phyloP scores from a whole-genome alignment of 2,888 invertebrate genomes.

The Chymomyza amoena region DNA sequence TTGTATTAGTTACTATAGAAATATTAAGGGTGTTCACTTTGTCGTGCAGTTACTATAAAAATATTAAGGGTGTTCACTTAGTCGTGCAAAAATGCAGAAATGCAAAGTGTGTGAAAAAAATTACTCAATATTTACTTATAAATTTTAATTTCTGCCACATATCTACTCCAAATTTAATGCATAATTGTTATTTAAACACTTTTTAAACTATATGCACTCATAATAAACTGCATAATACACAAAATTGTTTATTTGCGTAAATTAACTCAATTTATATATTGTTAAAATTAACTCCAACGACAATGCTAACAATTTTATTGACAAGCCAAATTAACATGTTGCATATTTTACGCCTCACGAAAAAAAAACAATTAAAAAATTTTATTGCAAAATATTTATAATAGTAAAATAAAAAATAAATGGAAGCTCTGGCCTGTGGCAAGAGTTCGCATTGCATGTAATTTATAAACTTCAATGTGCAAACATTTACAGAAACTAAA shows the following conservation, averaged over 20 bases:
- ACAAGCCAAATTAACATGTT: slow-evolving; percentile 34
- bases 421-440: not conserved
- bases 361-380: slow-evolving; percentile 1
- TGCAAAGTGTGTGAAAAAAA: too few relatives aligned
- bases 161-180: too few relatives aligned
- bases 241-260: not conserved
- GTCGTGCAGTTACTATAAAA: too few relatives aligned
- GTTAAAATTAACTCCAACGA: not conserved
- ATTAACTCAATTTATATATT: not conserved
- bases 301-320: not conserved
- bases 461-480: slow-evolving; percentile 64
- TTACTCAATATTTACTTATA: too few relatives aligned
- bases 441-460: slow-evolving; percentile 38
- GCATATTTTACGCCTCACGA: slow-evolving; percentile 23
- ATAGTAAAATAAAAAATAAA: not conserved
- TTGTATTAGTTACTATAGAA: too few relatives aligned
- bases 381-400: slow-evolving; percentile 1
- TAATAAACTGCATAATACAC: not conserved
- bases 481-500: slow-evolving; percentile 48
- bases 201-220: not conserved
- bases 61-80: too few relatives aligned
- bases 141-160: too few relatives aligned
- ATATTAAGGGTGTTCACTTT: too few relatives aligned
- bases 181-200: too few relatives aligned
- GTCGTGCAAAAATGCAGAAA: too few relatives aligned